Conservation (phyloP, 2,113 vertebrate species). For the Callocephalon fimbriatum region DNA sequence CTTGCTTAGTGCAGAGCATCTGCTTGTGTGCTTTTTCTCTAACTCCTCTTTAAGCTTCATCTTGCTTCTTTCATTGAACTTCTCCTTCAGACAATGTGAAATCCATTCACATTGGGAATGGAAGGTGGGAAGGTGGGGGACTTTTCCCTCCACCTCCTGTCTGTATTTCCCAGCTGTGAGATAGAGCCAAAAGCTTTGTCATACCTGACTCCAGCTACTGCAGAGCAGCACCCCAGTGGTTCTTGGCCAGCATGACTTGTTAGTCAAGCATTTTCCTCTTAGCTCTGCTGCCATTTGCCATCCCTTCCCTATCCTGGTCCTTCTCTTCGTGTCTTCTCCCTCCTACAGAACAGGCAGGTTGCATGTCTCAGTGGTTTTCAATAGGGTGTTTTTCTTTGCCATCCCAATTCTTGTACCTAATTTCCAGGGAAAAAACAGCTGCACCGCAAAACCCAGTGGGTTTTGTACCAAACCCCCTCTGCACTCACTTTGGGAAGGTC, state of each 20-base stretch:
- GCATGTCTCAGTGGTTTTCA: background rate
- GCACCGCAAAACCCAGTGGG: background rate
- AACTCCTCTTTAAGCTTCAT: background rate
- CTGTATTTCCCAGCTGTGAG: constrained; percentile 31
- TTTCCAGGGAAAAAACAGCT: constrained; percentile 6
- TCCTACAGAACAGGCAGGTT: background rate
- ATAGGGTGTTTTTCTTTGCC: background rate
- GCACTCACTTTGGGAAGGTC: background rate
- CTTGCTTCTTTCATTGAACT: constrained; percentile 26
- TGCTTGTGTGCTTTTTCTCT: background rate
- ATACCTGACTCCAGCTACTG: constrained; percentile 27
- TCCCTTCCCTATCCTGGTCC: background rate
- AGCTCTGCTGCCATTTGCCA: background rate
- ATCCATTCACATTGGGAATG: constrained; percentile 1
- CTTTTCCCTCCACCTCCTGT: background rate
- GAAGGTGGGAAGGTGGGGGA: background rate
- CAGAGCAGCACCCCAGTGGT: background rate
- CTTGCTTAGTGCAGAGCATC: background rate
- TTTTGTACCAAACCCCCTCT: background rate
- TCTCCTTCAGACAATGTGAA: constrained; percentile 26
- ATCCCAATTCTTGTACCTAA: background rate
- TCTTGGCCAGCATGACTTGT: constrained; percentile 4
- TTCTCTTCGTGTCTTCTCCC: background rate
- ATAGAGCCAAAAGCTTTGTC: constrained; percentile 45
- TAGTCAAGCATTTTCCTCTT: background rate